Evolutionary conservation across 2,113 vertebrate species (phyloP).

Genomic region (Phyllostomus discolor): DNA sequence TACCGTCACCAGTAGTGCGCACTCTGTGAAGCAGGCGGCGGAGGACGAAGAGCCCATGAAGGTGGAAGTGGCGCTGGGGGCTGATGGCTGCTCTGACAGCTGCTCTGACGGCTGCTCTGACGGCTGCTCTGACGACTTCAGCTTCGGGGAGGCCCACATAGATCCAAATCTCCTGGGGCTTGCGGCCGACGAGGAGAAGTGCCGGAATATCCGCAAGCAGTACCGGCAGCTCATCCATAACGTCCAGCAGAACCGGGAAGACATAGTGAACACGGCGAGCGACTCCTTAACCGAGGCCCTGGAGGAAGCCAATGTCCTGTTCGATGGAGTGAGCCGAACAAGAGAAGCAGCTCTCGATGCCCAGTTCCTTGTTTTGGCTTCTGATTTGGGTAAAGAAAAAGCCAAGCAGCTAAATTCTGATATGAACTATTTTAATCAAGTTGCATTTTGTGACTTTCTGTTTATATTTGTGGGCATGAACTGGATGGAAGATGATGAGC

Average conservation of each 20-base stretch:
- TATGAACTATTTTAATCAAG: conserved; percentile 86
- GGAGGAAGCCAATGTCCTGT: conserved; percentile 90
- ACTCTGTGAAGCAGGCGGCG: background rate
- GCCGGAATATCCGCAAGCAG: conserved; percentile 51
- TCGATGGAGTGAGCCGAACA: conserved; percentile 84
- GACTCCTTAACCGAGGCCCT: conserved; percentile 91
- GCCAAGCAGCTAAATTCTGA: conserved; percentile 89
- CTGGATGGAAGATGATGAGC: conserved; percentile 82
- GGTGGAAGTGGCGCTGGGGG: background rate
- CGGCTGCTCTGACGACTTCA: background rate
- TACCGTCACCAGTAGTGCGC: rapidly evolving
- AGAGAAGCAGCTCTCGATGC: conserved; percentile 92
- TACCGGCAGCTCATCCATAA: conserved; percentile 60
- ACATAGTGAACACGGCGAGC: conserved; percentile 88
- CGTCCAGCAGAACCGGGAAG: conserved; percentile 85
- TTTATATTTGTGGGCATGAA: conserved; percentile 93
- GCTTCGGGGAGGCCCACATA: rapidly evolving
- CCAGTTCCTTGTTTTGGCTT: conserved; percentile 92
- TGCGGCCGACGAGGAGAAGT: background rate
- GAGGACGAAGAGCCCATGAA: background rate
- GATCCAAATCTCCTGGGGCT: background rate
- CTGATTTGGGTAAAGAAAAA: conserved; percentile 94
- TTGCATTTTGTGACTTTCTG: conserved; percentile 87
- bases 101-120: background rate
- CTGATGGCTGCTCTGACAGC: background rate